A percentile compares a stretch with the other conserved stretches of the same genome.
Conservation (phyloP, 23 tunicate species). For the Trididemnum miniatum region DNA sequence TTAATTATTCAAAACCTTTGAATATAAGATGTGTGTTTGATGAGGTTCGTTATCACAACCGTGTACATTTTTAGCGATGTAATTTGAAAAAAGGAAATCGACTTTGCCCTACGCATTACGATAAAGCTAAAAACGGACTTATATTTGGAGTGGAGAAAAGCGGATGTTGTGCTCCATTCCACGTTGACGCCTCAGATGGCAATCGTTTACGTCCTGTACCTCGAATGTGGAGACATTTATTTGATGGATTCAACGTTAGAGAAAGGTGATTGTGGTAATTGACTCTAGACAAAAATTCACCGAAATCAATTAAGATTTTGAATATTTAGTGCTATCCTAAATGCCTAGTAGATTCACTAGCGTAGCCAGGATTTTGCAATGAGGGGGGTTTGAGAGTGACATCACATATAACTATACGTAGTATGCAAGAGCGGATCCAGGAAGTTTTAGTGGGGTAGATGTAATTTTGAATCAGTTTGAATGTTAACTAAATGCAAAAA, state of each 20-base stretch:
- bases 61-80: constrained; percentile 49
- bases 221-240: constrained; percentile 49
- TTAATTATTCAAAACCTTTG: neutral
- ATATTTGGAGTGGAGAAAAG: constrained; percentile 44
- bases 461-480: too few species aligned
- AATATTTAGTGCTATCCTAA: too few species aligned
- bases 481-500: too few species aligned
- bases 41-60: too few species aligned
- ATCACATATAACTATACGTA: too few species aligned
- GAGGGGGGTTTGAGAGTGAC: too few species aligned
- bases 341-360: neutral
- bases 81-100: constrained; percentile 42
- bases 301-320: too few species aligned
- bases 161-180: constrained; percentile 55
- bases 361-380: neutral
- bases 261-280: constrained; percentile 30
- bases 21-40: too few species aligned
- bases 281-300: too few species aligned
- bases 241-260: constrained; percentile 21
- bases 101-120: constrained; percentile 39
- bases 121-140: constrained; percentile 48
- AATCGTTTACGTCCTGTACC: constrained; percentile 53
- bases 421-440: too few species aligned
- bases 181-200: constrained; percentile 27
- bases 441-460: too few species aligned